A percentile compares a stretch with the other conserved stretches of the same genome.
phyloP scores from a whole-genome alignment of 2,797 vertebrate species.

The Pogoniulus pusillus region DNA sequence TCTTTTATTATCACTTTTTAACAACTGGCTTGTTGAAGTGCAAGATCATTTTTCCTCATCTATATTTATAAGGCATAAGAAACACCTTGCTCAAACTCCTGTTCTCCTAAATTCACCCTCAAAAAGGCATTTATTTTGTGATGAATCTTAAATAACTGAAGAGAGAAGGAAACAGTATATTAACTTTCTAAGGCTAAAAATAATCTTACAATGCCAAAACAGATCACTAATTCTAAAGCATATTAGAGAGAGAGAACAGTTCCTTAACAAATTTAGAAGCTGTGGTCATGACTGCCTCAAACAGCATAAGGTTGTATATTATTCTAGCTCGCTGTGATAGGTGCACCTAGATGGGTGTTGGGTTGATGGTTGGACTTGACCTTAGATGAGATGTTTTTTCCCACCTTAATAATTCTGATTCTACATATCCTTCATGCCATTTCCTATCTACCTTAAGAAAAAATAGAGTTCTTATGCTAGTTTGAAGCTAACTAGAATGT shows the following conservation, averaged over 20 bases:
- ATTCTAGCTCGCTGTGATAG: not conserved
- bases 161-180: not conserved
- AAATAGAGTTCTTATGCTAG: too few relatives aligned
- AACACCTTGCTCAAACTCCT: not conserved
- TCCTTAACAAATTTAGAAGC: too few relatives aligned
- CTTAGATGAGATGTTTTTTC: too few relatives aligned
- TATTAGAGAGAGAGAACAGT: not conserved
- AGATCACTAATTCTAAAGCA: not conserved
- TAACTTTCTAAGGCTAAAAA: not conserved
- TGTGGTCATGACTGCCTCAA: not conserved
- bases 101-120: not conserved
- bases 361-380: too few relatives aligned
- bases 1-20: not conserved
- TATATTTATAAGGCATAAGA: not conserved
- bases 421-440: not conserved
- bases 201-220: not conserved
- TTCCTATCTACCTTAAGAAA: not conserved
- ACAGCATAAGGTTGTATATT: rapidly evolving
- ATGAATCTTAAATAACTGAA: not conserved
- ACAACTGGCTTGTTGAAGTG: not conserved
- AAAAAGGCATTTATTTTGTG: not conserved
- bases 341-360: not conserved
- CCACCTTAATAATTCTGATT: too few relatives aligned
- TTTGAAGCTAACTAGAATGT: too few relatives aligned
- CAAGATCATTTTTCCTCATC: not conserved